These are phyloP conservation scores for Neoarius graeffei DNA, from an alignment of 2,113 vertebrate genomes.

Conservation along the genomic window DNA sequence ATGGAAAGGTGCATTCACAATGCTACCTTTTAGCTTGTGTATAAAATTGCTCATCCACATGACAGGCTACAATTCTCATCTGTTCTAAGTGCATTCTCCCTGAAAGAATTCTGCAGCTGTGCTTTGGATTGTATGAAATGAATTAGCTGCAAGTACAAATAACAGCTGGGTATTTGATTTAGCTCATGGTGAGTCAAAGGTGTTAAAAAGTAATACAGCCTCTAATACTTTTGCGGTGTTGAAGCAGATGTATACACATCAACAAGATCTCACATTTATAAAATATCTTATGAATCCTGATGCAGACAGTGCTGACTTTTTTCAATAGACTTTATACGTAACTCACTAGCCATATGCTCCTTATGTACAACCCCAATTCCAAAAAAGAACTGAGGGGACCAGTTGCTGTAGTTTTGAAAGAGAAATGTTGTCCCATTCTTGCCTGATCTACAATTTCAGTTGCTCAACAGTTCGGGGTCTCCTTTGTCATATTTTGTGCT, in stretches of 20 bases:
- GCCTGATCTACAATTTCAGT: too few relatives aligned
- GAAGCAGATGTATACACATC: neutral
- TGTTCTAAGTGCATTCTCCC: neutral
- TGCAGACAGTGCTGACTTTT: neutral
- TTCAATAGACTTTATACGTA: neutral
- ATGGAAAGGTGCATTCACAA: constrained; percentile 2
- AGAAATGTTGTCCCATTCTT: too few relatives aligned
- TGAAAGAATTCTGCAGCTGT: neutral
- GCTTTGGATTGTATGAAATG: neutral
- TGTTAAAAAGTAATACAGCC: neutral
- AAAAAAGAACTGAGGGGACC: too few relatives aligned
- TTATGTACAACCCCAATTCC: neutral
- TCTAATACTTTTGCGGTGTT: neutral
- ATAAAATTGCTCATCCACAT: neutral
- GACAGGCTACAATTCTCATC: constrained; percentile 12
- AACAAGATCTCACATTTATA: neutral
- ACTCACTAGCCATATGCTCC: too few relatives aligned
- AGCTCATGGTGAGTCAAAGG: neutral
- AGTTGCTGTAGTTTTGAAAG: too few relatives aligned
- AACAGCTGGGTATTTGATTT: constrained; percentile 17
- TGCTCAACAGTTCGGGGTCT: too few relatives aligned
- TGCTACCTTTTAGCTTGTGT: neutral
- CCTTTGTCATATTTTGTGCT: too few relatives aligned
- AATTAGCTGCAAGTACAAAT: constrained; percentile 15
- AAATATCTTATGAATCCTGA: neutral